Evolutionary conservation across 2,797 vertebrate species (phyloP).

Genomic region (Threskiornis aethiopicus): DNA sequence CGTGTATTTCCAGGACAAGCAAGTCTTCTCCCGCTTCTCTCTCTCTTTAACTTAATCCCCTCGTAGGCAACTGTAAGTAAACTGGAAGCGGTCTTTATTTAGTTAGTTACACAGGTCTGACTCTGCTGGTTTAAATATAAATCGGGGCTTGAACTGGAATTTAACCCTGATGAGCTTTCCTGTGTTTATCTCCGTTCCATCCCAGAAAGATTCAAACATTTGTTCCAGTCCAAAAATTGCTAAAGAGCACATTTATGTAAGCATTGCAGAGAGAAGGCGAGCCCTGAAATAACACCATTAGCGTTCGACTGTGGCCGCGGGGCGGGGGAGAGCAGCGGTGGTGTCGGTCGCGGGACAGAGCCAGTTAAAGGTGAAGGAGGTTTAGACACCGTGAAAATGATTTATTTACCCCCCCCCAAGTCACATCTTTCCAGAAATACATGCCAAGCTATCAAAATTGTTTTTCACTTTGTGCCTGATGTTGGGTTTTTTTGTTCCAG

Average conservation of each 20-base stretch:
- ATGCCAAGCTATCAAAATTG: neutral
- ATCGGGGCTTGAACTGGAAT: neutral
- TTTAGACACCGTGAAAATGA: neutral
- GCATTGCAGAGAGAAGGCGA: neutral
- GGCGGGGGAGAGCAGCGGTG: neutral
- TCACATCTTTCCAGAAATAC: neutral
- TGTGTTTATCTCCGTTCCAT: neutral
- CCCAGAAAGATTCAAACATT: conserved; percentile 18
- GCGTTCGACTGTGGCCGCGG: fast-evolving
- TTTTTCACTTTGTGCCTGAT: neutral
- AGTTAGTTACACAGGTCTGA: neutral
- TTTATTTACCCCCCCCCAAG: neutral
- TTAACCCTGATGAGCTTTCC: neutral
- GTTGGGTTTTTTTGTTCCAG: neutral
- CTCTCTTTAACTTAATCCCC: neutral
- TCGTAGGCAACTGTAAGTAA: neutral
- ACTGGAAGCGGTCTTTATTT: neutral
- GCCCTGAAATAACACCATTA: neutral
- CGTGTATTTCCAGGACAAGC: neutral
- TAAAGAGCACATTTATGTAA: neutral
- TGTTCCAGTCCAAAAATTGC: conserved; percentile 4
- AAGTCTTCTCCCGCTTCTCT: neutral
- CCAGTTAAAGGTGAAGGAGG: neutral
- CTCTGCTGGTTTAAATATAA: neutral
- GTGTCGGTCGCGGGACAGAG: neutral